Conservation (phyloP, 2,113 vertebrate genomes). For the Zosterops pallidus region DNA sequence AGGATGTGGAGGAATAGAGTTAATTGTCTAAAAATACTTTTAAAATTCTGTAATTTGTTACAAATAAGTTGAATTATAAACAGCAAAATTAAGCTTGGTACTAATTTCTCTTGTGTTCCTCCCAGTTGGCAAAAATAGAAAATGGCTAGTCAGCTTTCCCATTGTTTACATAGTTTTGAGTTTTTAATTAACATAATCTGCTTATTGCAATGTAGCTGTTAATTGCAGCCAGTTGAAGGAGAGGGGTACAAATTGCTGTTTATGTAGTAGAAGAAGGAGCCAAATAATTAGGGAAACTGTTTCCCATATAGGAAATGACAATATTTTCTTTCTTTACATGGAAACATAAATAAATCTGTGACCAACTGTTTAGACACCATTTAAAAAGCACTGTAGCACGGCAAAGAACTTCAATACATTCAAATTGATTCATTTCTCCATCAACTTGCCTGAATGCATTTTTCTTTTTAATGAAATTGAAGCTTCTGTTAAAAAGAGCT, state of each 20-base stretch:
- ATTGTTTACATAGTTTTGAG: conserved; percentile 66
- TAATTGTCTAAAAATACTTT: conserved; percentile 20
- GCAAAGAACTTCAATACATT: neutral
- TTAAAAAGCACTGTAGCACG: conserved; percentile 40
- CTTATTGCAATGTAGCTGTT: conserved; percentile 65
- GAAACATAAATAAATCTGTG: conserved; percentile 65
- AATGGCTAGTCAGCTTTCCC: conserved; percentile 65
- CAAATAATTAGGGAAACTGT: conserved; percentile 65
- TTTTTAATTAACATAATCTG: conserved; percentile 70
- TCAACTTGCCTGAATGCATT: neutral
- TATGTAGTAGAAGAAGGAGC: conserved; percentile 59
- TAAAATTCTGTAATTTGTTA: conserved; percentile 10
- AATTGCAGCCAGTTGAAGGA: conserved; percentile 68
- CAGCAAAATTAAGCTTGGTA: conserved; percentile 43
- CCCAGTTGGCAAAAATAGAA: conserved; percentile 64
- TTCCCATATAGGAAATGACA: conserved; percentile 52
- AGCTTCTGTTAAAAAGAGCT: neutral
- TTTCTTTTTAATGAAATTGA: neutral
- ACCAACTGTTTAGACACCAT: conserved; percentile 50
- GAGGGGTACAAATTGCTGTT: conserved; percentile 67
- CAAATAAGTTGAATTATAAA: conserved; percentile 43
- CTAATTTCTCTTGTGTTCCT: conserved; percentile 56
- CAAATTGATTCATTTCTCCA: conserved; percentile 37
- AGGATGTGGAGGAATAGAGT: neutral
- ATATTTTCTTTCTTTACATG: conserved; percentile 44